Percentiles rank a stretch among this genome's conserved stretches.
Conservation (phyloP, 2,113 vertebrate genomes). For the Brachypteracias leptosomus region DNA sequence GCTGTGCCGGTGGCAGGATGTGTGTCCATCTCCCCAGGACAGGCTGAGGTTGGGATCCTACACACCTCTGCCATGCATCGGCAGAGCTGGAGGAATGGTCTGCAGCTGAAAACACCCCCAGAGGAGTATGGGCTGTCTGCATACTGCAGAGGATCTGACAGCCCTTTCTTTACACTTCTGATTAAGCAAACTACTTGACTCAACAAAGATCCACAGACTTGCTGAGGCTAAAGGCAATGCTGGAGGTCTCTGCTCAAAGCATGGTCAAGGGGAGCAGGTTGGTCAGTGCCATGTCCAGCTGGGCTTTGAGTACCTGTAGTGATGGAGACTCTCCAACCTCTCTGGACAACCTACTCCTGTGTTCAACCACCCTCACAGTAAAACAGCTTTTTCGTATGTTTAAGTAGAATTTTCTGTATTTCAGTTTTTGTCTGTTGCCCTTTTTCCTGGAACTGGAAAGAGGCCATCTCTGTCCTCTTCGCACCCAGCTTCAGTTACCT, state of each 20-base stretch:
- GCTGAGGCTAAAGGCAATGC: not conserved
- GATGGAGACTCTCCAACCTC: not conserved
- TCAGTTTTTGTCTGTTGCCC: not conserved
- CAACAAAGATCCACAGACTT: not conserved
- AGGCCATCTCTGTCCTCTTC: not conserved
- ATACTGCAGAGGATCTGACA: not conserved
- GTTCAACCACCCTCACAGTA: not conserved
- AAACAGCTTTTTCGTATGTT: not conserved
- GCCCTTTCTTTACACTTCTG: not conserved
- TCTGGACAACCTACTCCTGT: not conserved
- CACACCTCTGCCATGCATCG: fast-evolving
- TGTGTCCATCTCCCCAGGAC: fast-evolving
- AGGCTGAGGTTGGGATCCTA: not conserved
- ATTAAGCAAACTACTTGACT: not conserved
- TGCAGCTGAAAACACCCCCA: not conserved
- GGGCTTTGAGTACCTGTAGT: not conserved
- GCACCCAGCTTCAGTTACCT: not conserved
- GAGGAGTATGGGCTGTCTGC: not conserved
- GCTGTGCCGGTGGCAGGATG: not conserved
- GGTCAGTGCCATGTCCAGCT: not conserved
- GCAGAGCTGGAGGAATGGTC: not conserved
- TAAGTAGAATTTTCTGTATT: not conserved
- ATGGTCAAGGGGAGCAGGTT: not conserved
- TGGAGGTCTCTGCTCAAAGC: not conserved
- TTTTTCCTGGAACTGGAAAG: not conserved